Evolutionary conservation across 2,113 vertebrate species (phyloP), one percentile per base, ranked within the genome.

Genomic region (Globicephala melas): DNA sequence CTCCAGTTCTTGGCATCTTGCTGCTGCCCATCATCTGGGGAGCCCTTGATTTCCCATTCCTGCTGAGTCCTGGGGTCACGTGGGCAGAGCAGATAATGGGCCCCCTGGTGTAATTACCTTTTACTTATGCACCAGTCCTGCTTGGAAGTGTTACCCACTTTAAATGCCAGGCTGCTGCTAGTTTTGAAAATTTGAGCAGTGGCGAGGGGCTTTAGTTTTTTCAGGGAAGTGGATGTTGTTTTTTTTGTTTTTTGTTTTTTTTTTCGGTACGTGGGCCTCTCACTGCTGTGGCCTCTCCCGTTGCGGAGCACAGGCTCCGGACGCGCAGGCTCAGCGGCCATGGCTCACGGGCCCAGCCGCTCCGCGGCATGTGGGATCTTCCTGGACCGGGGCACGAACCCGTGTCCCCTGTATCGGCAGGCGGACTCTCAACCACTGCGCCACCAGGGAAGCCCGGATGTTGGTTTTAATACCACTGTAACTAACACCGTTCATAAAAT

Each of bases 181-280:
- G 33, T 26, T 96, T 77, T 93, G 41, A 83, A 20, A n/a, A 23
- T 84, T 41, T 84, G n/a, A 84, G 17, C 53, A 44, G n/a, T 53
- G 21, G 21, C 7, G 33, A n/a, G 47, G 15, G 9, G 26, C 20
- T n/a, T 77, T 44, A 6, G 9, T 33, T 88, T 87, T 53, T 73
- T 1, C 26, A 88, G 23, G 26, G 10, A 88, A 81, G 31, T 80
- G 31, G 25, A 17, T 84, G 3, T 76, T 83, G 50, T 70, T 93
- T 83, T 70, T 47, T 2, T 47, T 2, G 44, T 47, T 47, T 47
- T 12, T 11, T 47, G 12, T 12, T 2, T 12, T 12, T 12, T 47
- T 47, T 47, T 47, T 2, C 2, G 10, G 44, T 47, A 47, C 44
- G 44, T 9, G 44, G 44, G 44, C 44, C 44, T 11, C 10, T 47